These are phyloP conservation scores for Orchesella flavescens DNA, from an alignment of 2,888 invertebrate genomes.

Conservation along the genomic window DNA sequence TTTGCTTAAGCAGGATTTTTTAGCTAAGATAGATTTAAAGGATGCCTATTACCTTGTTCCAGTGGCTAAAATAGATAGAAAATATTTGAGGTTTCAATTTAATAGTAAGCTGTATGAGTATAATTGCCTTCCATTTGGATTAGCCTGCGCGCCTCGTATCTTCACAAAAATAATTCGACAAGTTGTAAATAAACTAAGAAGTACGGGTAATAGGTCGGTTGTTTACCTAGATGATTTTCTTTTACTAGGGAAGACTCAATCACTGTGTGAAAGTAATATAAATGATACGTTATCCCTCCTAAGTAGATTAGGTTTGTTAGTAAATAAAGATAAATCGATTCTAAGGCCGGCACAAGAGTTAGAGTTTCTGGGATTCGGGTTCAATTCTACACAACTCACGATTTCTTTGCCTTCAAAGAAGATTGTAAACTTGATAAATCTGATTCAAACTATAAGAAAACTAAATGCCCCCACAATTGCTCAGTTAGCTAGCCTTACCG, in stretches of 20 bases:
- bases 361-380: constrained; percentile 13
- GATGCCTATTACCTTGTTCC: constrained; percentile 25
- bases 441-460: neutral
- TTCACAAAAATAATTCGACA: constrained; percentile 29
- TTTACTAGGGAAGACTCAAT: neutral
- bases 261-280: neutral
- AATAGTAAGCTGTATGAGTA: neutral
- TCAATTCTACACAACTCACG: neutral
- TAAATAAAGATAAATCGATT: constrained; percentile 6
- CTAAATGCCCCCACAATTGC: neutral
- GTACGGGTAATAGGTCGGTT: neutral
- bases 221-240: constrained; percentile 16
- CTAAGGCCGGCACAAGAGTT: neutral
- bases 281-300: neutral
- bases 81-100: constrained; percentile 18
- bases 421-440: neutral
- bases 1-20: neutral
- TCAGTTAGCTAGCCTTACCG: neutral
- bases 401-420: neutral
- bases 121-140: constrained; percentile 26
- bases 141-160: constrained; percentile 3
- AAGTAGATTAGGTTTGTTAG: neutral
- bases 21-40: constrained; percentile 5
- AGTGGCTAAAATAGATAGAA: neutral
- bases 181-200: neutral